Conservation (phyloP, 2,113 vertebrate genomes). For the Alexandromys fortis region DNA sequence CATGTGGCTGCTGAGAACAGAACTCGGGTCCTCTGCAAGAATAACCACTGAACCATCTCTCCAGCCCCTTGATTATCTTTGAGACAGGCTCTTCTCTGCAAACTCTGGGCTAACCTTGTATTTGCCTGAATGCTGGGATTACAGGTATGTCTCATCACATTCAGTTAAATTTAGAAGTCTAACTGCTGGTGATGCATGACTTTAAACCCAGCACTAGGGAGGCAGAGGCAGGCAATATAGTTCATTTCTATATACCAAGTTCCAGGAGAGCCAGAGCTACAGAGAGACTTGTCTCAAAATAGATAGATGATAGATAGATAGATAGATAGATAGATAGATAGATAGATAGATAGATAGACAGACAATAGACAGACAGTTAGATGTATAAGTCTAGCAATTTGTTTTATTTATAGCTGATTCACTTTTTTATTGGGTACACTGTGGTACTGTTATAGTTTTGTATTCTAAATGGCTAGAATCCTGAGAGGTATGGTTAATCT, state of each 20-base stretch:
- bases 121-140: background rate
- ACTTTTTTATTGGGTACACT: conserved; percentile 25
- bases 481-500: conserved; percentile 22
- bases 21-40: background rate
- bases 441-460: background rate
- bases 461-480: conserved; percentile 29
- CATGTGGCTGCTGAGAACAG: no score
- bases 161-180: conserved; percentile 21
- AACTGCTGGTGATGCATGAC: background rate
- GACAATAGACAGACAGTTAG: background rate
- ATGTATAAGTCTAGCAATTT: background rate
- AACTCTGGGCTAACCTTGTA: background rate
- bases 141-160: background rate
- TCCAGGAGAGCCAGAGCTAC: background rate
- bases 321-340: background rate
- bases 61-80: background rate
- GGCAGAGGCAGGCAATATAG: background rate
- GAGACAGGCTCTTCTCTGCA: background rate
- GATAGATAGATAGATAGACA: background rate
- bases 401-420: background rate
- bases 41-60: background rate
- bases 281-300: no score
- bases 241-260: background rate
- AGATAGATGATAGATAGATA: background rate
- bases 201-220: background rate